These are phyloP conservation scores for Gobionotothen gibberifrons DNA, from an alignment of 2,797 vertebrate species.

Conservation along the genomic window DNA sequence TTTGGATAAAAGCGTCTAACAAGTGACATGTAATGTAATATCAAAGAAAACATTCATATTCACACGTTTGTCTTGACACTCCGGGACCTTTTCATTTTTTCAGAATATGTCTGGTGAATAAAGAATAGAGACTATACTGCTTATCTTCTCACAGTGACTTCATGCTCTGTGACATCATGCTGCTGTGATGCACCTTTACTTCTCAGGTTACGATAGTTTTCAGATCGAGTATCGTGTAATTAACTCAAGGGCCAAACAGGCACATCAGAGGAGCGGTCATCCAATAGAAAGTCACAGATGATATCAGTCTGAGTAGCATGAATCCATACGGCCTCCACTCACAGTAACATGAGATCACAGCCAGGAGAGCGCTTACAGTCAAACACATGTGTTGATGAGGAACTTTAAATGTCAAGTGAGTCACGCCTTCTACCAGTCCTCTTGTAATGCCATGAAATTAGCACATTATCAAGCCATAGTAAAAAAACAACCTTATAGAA, in stretches of 20 bases:
- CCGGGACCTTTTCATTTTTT: too few species aligned
- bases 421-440: conserved; percentile 24
- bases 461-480: neutral
- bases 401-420: conserved; percentile 52
- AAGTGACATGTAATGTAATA: too few species aligned
- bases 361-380: conserved; percentile 39
- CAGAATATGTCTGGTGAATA: neutral
- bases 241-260: conserved; percentile 31
- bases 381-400: conserved; percentile 32
- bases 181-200: conserved; percentile 20
- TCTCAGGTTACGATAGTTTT: conserved; percentile 52
- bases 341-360: conserved; percentile 47
- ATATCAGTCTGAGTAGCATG: conserved; percentile 51
- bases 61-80: too few species aligned
- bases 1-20: too few species aligned
- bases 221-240: conserved; percentile 42
- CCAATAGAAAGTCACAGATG: conserved; percentile 41
- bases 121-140: neutral
- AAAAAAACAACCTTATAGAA: neutral
- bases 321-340: conserved; percentile 34
- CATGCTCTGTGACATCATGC: conserved; percentile 31
- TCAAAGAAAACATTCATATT: too few species aligned
- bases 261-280: conserved; percentile 39
- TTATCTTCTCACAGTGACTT: neutral
- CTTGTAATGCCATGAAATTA: conserved; percentile 8